A percentile compares a stretch with the other conserved stretches of the same genome.
These are phyloP conservation scores for Sericinus montela DNA, from an alignment of 2,888 invertebrate species.

Conservation along the genomic window DNA sequence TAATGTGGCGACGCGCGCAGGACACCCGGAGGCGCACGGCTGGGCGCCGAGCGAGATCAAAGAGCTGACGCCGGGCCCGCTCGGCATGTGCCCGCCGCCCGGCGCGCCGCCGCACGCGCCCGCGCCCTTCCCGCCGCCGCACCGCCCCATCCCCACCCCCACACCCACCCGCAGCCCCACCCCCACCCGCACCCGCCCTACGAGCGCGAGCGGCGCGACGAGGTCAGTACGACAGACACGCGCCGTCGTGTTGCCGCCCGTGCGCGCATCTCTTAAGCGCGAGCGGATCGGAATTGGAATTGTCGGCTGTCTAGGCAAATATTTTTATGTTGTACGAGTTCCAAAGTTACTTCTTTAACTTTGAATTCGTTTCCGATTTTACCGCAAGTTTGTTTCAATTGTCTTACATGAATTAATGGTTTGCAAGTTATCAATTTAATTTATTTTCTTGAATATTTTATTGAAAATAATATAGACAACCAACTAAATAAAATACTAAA, in stretches of 20 bases:
- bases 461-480: too few relatives aligned
- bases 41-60: slow-evolving; percentile 85
- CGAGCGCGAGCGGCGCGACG: slow-evolving; percentile 56
- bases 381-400: too few relatives aligned
- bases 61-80: slow-evolving; percentile 82
- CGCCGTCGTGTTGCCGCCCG: slow-evolving; percentile 44
- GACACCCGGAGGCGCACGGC: slow-evolving; percentile 63
- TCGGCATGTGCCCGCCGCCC: slow-evolving; percentile 44
- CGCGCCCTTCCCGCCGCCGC: slow-evolving; percentile 47
- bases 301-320: too few relatives aligned
- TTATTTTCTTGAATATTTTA: too few relatives aligned
- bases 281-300: too few relatives aligned
- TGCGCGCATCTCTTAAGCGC: too few relatives aligned
- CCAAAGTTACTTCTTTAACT: too few relatives aligned
- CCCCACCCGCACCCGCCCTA: slow-evolving; percentile 36
- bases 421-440: too few relatives aligned
- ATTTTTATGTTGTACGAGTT: too few relatives aligned
- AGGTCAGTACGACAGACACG: slow-evolving; percentile 45
- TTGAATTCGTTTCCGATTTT: too few relatives aligned
- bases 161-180: slow-evolving; percentile 34
- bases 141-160: slow-evolving; percentile 45
- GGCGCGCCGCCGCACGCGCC: slow-evolving; percentile 36
- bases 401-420: too few relatives aligned
- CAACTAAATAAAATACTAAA: too few relatives aligned
- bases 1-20: slow-evolving; percentile 30